Evolutionary conservation across 2,113 vertebrate genomes (phyloP), one percentile per base, ranked within the genome.

Genomic region (Cettia cetti): DNA sequence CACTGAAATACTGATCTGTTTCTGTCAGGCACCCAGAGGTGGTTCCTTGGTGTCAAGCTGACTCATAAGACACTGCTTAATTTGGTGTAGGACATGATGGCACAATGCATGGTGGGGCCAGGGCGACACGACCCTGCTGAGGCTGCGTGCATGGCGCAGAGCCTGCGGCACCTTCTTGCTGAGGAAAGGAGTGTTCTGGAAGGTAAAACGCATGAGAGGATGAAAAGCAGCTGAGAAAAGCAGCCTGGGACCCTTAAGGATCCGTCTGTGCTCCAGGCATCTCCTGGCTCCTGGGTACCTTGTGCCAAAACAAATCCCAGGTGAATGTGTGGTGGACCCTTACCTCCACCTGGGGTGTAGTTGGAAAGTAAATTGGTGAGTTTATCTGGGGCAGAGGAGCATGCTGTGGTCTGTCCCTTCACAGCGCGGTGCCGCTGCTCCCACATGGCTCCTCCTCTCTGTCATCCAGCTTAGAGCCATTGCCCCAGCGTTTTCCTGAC

Each of bases 101-200:
- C 77, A 42, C 2, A 1, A 30, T 19, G 23, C 2, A 3, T 0
- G 2, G 31, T 76, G 57, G 15, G 31, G 49, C 27, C 27, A 39
- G 60, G 57, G 15, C 0, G 0, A 63, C 31, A 30, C 0, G 0
- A 52, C 10, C 27, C 39, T 5, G 2, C 42, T 35, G 68, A 84
- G 37, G 8, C 33, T 84, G 47, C 0, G 0, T 20, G 33, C 10
- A 3, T 19, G 37, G 19, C 6, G 1, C 78, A 76, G 52, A 82
- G 35, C 17, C 22, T 64, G 15, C 4, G 3, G 26, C 27, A 54
- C 16, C 24, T 52, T 93, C 28, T 27, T 60, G 19, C 12, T 11
- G n/a, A 35, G 26, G 18, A 50, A 6, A 71, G 24, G 52, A 71
- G 27, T 9, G 13, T 2, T 3, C 31, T 84, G 47, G 24, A 82